phyloP scores from a whole-genome alignment of 1,140 invertebrate genomes.

The Bombus pyrosoma region DNA sequence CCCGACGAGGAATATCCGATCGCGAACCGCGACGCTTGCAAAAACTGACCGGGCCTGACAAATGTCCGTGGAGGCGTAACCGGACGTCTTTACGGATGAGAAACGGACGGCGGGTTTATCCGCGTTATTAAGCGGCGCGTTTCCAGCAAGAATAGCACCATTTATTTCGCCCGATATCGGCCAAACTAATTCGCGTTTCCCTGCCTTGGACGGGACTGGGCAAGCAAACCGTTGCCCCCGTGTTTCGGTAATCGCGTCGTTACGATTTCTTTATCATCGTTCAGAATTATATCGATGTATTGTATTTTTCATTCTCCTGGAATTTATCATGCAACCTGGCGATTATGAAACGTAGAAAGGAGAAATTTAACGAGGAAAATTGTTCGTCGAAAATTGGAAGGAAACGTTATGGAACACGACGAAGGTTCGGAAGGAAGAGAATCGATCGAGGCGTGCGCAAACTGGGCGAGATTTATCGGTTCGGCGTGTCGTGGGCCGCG shows the following conservation, averaged over 20 bases:
- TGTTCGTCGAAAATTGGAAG: not conserved
- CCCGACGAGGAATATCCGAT: conserved; percentile 41
- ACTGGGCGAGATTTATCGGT: conserved; percentile 72
- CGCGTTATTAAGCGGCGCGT: conserved; percentile 64
- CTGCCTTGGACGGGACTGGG: conserved; percentile 3
- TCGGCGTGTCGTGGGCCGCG: conserved; percentile 64
- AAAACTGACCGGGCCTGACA: conserved; percentile 65
- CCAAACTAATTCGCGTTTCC: conserved; percentile 51
- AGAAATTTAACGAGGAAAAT: not conserved
- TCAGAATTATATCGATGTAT: not conserved
- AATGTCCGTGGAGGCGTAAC: conserved; percentile 52
- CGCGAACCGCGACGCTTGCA: conserved; percentile 60
- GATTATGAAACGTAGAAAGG: not conserved
- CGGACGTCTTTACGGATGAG: conserved; percentile 66
- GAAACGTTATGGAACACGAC: not conserved
- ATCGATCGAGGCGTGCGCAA: conserved; percentile 38
- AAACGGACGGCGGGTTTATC: conserved; percentile 59
- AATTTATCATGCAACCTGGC: not conserved
- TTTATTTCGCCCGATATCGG: conserved; percentile 62
- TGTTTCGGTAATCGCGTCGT: not conserved
- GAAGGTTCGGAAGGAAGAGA: conserved; percentile 3
- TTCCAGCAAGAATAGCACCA: conserved; percentile 63
- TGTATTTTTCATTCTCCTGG: not conserved
- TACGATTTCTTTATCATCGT: not conserved
- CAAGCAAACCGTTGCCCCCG: conserved; percentile 7